These are phyloP conservation scores for Gasterosteus aculeatus DNA, from an alignment of 2,113 vertebrate genomes.

Conservation along the genomic window DNA sequence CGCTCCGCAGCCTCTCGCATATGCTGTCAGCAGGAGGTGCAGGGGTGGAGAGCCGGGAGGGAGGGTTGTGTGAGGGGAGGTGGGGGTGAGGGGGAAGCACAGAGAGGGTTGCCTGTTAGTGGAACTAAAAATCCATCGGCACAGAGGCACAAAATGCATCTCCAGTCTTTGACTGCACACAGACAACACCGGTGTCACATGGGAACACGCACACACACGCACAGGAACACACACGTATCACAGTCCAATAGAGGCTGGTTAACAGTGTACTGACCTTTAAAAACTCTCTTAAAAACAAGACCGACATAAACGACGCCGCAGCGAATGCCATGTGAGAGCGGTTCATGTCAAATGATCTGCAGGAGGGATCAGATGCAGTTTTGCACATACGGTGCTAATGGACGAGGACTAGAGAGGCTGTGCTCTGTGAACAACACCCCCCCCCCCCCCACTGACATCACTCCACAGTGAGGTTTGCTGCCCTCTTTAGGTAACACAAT, in stretches of 20 bases:
- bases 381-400: slow-evolving; percentile 47
- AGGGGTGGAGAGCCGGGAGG: slow-evolving; percentile 52
- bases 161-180: slow-evolving; percentile 59
- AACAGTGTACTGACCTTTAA: slow-evolving; percentile 49
- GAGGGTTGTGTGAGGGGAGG: slow-evolving; percentile 16
- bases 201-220: slow-evolving; percentile 52
- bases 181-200: slow-evolving; percentile 49
- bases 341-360: slow-evolving; percentile 49
- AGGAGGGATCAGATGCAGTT: slow-evolving; percentile 47
- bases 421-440: slow-evolving; percentile 40
- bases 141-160: slow-evolving; percentile 60
- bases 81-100: slow-evolving; percentile 13
- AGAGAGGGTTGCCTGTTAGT: slow-evolving; percentile 74
- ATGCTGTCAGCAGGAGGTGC: slow-evolving; percentile 84
- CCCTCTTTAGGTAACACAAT: slow-evolving; percentile 69
- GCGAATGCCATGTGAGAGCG: slow-evolving; percentile 38
- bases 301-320: slow-evolving; percentile 56
- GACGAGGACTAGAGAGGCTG: slow-evolving; percentile 69
- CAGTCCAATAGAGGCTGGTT: slow-evolving; percentile 37
- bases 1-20: slow-evolving; percentile 98
- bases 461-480: slow-evolving; percentile 65
- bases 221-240: background rate
- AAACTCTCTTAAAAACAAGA: slow-evolving; percentile 10
- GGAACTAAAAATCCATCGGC: slow-evolving; percentile 49
- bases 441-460: slow-evolving; percentile 20